These are phyloP conservation scores for Dasypolia templi DNA, from an alignment of 2,888 invertebrate species.

Conservation along the genomic window DNA sequence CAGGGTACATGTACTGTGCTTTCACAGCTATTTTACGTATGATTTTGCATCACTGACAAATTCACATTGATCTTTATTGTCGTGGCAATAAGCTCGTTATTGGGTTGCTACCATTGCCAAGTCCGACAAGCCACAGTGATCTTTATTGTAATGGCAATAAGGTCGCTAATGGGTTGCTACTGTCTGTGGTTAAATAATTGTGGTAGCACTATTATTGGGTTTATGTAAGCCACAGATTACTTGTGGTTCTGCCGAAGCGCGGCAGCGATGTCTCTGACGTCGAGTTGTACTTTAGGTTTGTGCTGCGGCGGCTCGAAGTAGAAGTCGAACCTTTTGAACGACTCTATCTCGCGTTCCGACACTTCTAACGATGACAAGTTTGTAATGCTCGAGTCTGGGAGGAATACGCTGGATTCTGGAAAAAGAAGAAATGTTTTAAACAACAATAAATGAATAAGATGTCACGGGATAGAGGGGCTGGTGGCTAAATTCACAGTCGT, in stretches of 20 bases:
- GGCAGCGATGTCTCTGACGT: conserved; percentile 74
- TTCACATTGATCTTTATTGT: not conserved
- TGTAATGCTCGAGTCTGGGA: conserved; percentile 94
- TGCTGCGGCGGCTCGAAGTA: conserved; percentile 95
- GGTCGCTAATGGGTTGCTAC: not conserved
- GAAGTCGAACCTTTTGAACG: conserved; percentile 96
- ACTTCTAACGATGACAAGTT: conserved; percentile 95
- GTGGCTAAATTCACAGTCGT: not conserved
- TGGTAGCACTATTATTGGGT: not conserved
- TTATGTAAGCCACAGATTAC: not conserved
- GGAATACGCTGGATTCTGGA: conserved; percentile 92
- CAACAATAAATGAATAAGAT: not conserved
- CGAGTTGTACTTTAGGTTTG: conserved; percentile 89
- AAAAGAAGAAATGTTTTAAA: not conserved
- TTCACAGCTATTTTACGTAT: not conserved
- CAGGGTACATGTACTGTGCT: not conserved
- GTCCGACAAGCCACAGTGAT: not conserved
- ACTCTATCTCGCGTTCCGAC: conserved; percentile 95
- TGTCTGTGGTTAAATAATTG: not conserved
- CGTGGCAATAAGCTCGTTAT: not conserved
- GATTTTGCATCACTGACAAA: not conserved
- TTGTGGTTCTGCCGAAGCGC: conserved; percentile 72
- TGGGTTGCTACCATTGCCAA: not conserved
- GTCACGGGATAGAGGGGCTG: not conserved
- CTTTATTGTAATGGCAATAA: not conserved